Evolutionary conservation across 1,140 invertebrate species (phyloP).

Genomic region (Limonius californicus): DNA sequence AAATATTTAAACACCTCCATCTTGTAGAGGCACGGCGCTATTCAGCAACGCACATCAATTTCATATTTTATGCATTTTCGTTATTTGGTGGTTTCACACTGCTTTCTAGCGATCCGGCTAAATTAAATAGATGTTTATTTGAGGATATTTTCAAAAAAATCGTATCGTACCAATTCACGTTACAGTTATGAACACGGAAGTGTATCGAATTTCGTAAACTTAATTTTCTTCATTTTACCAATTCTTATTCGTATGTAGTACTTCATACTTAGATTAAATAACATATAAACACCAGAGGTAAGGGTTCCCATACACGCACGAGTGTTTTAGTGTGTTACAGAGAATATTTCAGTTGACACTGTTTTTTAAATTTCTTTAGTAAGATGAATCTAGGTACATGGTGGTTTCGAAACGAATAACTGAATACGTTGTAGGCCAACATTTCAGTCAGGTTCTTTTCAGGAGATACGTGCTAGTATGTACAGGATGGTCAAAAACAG

Average conservation of each 20-base stretch:
- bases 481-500: too few relatives aligned
- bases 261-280: background rate
- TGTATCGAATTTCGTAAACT: background rate
- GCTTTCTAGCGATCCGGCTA: background rate
- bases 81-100: background rate
- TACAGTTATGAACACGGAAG: background rate
- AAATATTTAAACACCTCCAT: background rate
- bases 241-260: background rate
- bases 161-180: background rate
- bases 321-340: too few relatives aligned
- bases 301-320: conserved; percentile 1
- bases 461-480: too few relatives aligned
- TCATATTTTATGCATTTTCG: background rate
- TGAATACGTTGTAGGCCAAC: background rate
- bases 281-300: background rate
- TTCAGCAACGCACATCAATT: background rate
- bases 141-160: background rate
- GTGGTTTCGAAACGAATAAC: too few relatives aligned
- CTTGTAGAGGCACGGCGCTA: background rate
- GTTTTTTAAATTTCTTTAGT: too few relatives aligned
- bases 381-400: too few relatives aligned
- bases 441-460: background rate
- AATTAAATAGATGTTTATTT: background rate
- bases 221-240: background rate
- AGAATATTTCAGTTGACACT: too few relatives aligned